Evolutionary conservation across 2,888 invertebrate genomes (phyloP).

Genomic region (Taphrorychus bicolor): DNA sequence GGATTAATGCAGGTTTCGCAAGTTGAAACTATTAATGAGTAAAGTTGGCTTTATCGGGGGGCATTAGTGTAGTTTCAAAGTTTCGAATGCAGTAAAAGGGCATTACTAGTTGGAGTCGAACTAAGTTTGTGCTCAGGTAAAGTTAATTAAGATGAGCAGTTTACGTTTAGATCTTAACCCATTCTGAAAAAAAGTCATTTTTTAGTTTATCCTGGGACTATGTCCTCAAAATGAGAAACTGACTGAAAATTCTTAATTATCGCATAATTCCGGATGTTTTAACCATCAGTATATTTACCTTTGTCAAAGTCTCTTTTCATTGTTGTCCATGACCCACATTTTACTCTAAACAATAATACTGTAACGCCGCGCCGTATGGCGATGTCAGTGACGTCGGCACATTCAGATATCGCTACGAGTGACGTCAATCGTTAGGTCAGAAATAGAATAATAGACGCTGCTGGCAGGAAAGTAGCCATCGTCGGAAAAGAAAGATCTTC

Average conservation of each 20-base stretch:
- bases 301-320: not conserved
- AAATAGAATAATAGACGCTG: slow-evolving; percentile 23
- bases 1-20: not conserved
- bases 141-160: not conserved
- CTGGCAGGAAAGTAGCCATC: not conserved
- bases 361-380: slow-evolving; percentile 5
- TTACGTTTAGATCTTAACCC: no score
- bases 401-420: slow-evolving; percentile 24
- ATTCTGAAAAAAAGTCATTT: no score
- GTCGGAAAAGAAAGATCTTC: not conserved
- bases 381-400: slow-evolving; percentile 23
- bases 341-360: slow-evolving; percentile 8
- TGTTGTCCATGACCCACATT: slow-evolving; percentile 8
- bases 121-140: not conserved
- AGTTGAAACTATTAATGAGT: not conserved
- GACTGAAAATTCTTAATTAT: not conserved
- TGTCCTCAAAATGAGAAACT: not conserved
- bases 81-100: not conserved
- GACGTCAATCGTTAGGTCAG: slow-evolving; percentile 36
- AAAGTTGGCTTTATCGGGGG: not conserved
- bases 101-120: not conserved
- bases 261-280: not conserved
- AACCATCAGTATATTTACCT: not conserved
- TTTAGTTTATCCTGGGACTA: not conserved
- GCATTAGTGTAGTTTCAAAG: not conserved